Evolutionary conservation across 2,888 invertebrate species (phyloP).

Genomic region (Lithophane semibrunnea): DNA sequence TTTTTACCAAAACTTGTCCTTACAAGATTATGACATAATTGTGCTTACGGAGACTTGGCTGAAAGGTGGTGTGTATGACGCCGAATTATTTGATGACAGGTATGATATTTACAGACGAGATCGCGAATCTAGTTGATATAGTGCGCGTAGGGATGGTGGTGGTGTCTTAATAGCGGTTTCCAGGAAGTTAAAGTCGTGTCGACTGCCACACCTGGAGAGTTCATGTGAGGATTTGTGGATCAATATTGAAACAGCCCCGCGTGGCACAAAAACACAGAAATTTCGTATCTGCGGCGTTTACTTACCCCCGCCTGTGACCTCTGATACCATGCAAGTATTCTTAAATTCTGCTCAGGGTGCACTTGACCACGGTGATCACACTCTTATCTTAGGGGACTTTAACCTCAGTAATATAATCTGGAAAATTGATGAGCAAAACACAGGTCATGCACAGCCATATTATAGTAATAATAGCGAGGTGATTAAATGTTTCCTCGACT

Average conservation of each 20-base stretch:
- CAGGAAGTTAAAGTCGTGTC: neutral
- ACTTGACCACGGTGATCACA: neutral
- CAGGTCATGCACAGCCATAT: neutral
- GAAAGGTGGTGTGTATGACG: no score
- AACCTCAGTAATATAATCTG: conserved; percentile 32
- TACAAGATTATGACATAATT: no score
- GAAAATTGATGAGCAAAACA: conserved; percentile 2
- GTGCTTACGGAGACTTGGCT: conserved; percentile 1
- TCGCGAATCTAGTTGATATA: neutral
- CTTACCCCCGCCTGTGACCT: no score
- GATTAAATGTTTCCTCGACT: no score
- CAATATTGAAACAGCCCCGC: conserved; percentile 3
- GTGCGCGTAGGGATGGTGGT: neutral
- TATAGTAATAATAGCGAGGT: no score
- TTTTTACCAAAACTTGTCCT: no score
- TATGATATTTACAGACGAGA: neutral
- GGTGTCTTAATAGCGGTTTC: neutral
- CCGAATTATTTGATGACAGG: no score
- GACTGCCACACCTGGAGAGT: neutral
- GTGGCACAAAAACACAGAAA: neutral
- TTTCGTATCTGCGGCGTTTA: neutral
- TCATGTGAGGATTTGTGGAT: conserved; percentile 5
- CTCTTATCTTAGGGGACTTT: conserved; percentile 38
- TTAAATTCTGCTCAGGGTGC: conserved; percentile 8
- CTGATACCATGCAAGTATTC: no score